Evolutionary conservation across 2,797 vertebrate species (phyloP).

Genomic region (Chloroceryle amazona): DNA sequence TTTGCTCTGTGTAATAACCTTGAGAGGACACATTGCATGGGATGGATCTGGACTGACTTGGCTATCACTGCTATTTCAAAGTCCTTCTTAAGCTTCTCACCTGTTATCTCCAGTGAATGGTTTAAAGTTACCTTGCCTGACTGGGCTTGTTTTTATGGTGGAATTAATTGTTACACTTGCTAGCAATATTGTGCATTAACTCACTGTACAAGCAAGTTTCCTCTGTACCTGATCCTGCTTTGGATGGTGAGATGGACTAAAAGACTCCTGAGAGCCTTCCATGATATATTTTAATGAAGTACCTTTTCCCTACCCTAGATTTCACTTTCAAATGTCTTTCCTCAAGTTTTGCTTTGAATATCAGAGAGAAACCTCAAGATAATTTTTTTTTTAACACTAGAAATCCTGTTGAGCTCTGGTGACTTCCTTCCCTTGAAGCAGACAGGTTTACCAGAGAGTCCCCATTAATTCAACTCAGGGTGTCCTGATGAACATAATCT

Average conservation of each 20-base stretch:
- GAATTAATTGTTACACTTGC: not conserved
- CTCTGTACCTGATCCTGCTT: not conserved
- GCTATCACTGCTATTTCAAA: not conserved
- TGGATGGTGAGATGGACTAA: not conserved
- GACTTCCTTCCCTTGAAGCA: not conserved
- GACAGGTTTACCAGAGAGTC: not conserved
- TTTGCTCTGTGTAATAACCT: not conserved
- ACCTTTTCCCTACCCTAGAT: not conserved
- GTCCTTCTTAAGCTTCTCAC: not conserved
- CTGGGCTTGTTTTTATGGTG: not conserved
- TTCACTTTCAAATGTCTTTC: not conserved
- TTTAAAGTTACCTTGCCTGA: not conserved
- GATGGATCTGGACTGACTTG: not conserved
- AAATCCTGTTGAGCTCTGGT: not conserved
- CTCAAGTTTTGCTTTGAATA: not conserved
- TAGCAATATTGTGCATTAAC: not conserved
- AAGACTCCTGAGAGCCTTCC: not conserved
- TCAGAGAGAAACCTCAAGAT: not conserved
- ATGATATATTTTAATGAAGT: not conserved
- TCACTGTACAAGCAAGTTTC: not conserved
- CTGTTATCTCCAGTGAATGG: not conserved
- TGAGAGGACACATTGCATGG: rapidly evolving
- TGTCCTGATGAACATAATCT: not conserved
- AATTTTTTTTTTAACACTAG: not conserved
- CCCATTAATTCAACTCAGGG: not conserved